Base-by-base conservation (phyloP, 2,797 vertebrate species). In the Poeciliopsis presidionis region DNA sequence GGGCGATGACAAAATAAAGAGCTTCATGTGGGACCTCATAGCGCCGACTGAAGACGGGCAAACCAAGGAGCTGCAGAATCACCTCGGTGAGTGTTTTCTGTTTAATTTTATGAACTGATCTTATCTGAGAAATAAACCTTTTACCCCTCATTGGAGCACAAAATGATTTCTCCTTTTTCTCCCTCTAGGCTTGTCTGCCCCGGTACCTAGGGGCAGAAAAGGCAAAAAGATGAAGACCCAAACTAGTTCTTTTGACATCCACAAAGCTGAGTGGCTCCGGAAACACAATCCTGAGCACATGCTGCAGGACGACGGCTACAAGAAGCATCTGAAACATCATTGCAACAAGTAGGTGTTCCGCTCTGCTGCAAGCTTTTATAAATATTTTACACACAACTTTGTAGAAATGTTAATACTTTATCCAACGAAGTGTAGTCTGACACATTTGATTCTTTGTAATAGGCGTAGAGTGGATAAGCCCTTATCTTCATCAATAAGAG, bases 1-100 rank as follows among this genome's bases (percentile, higher is more conserved):
- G 73, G 98, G 98, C 59, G 98, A 99, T 85, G 98, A 99, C 94
- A 99, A 99, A 94, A 99, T 99, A 84, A 99, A 99, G 94, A 96
- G 98, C 90, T 99, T 99, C 92, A 99, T 99, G 94, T 99, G 98
- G 98, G 98, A 99, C 91, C 96, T 99, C 81, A 99, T 99, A 39
- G 98, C 98, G 13, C 98, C 98, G 5, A 96, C 96, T 7, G 98
- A 99, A 86, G 97, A 99, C 16, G 98, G 98, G n/a, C 97, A 94
- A 65, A 98, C 98, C 70, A 96, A 97, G 82, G 98, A 99, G 91
- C 94, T 99, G 39, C 98, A 99, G 90, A 99, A 99, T 92, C 98
- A 99, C 88, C 93, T 99, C 0, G 98, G 98, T 98, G 93, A 93
- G 91, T 75, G 13, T 71, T 69, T 69, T 43, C 12, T 2, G 5